Evolutionary conservation across 2,888 invertebrate genomes (phyloP).

Genomic region (Villa cingulata): DNA sequence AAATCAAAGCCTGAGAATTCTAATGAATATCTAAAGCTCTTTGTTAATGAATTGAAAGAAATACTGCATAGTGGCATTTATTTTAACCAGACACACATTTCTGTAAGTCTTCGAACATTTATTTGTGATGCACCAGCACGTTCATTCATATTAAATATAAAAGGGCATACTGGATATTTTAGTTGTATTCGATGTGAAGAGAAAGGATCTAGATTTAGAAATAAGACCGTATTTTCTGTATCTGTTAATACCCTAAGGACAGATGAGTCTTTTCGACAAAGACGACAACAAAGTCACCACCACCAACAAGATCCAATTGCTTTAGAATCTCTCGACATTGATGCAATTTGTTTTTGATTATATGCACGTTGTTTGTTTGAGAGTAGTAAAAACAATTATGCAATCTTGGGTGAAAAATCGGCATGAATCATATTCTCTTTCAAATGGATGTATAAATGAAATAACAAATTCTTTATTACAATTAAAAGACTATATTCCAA

Average conservation of each 20-base stretch:
- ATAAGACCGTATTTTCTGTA: not conserved
- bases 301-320: not conserved
- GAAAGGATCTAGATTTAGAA: too few relatives aligned
- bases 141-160: not conserved
- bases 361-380: constrained; percentile 5
- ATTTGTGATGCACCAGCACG: constrained; percentile 1
- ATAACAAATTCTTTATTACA: too few relatives aligned
- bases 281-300: not conserved
- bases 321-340: not conserved
- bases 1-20: constrained; percentile 4
- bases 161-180: not conserved
- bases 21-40: constrained; percentile 6
- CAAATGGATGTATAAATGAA: not conserved
- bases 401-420: not conserved
- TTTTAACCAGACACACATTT: constrained; percentile 2
- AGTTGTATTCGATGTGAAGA: not conserved
- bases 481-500: not conserved
- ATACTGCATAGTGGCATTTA: constrained; percentile 2
- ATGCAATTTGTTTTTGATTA: constrained; percentile 2
- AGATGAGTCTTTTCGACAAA: not conserved
- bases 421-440: not conserved
- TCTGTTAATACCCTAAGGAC: not conserved
- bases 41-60: constrained; percentile 9
- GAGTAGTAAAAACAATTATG: not conserved
- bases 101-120: constrained; percentile 7